A percentile compares a stretch with the other conserved stretches of the same genome.
Conservation (phyloP, 2,888 invertebrate genomes). For the Orchestes rusci region DNA sequence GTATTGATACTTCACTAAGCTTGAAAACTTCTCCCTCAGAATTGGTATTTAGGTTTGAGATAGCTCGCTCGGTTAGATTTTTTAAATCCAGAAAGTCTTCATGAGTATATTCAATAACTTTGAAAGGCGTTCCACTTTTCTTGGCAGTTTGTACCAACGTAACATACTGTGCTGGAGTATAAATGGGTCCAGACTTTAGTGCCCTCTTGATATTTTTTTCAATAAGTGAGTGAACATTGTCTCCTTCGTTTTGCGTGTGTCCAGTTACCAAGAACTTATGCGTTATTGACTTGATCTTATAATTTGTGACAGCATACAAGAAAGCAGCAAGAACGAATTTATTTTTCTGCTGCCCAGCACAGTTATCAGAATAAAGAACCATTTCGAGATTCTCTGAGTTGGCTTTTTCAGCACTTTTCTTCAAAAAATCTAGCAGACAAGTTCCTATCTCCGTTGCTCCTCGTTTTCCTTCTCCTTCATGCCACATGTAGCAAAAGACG, state of each 20-base stretch:
- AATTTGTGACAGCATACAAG: not conserved
- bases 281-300: not conserved
- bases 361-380: conserved; percentile 9
- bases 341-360: not conserved
- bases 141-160: not conserved
- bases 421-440: not conserved
- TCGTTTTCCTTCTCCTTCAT: not conserved
- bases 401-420: conserved; percentile 4
- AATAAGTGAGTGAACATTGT: not conserved
- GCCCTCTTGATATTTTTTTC: not conserved
- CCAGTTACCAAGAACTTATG: not conserved
- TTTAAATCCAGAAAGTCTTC: not conserved
- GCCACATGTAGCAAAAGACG: not conserved
- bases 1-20: not conserved
- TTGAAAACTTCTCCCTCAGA: not conserved
- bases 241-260: not conserved
- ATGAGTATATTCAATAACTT: not conserved
- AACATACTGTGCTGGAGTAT: not conserved
- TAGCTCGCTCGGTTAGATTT: not conserved
- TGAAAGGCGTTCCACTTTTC: not conserved
- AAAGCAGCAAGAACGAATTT: not conserved
- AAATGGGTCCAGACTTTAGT: not conserved
- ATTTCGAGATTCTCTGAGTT: conserved; percentile 14
- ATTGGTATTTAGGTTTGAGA: not conserved
- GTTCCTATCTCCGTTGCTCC: not conserved